A percentile compares a stretch with the other conserved stretches of the same genome.
Evolutionary conservation across 2,113 vertebrate genomes (phyloP).

Genomic region (Colaptes auratus): DNA sequence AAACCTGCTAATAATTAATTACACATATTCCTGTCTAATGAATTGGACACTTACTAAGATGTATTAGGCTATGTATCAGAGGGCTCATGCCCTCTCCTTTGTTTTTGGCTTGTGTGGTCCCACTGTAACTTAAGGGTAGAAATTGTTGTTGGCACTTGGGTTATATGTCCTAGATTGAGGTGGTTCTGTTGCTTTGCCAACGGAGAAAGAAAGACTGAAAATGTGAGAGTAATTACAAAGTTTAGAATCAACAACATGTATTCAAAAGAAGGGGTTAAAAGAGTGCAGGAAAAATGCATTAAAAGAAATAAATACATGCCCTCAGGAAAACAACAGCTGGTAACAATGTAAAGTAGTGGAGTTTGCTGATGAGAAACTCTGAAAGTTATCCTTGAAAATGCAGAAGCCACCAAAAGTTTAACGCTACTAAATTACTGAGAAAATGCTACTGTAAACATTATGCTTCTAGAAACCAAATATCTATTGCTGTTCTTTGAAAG

Average conservation of each 20-base stretch:
- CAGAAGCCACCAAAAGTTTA: not conserved
- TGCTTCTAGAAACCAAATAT: not conserved
- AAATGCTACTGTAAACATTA: not conserved
- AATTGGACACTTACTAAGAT: constrained; percentile 53
- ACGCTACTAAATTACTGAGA: not conserved
- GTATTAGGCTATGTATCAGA: constrained; percentile 28
- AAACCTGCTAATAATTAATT: constrained; percentile 70
- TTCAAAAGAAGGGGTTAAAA: not conserved
- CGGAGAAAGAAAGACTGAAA: not conserved
- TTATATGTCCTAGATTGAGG: not conserved
- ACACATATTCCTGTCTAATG: constrained; percentile 29
- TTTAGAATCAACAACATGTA: not conserved
- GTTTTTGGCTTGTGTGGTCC: constrained; percentile 43
- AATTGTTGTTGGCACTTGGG: not conserved
- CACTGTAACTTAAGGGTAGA: not conserved
- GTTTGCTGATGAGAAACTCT: not conserved
- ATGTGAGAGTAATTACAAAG: not conserved
- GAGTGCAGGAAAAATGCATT: not conserved
- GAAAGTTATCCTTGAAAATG: not conserved
- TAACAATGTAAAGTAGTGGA: not conserved
- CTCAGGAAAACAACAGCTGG: not conserved
- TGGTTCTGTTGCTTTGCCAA: not conserved
- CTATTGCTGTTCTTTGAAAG: not conserved
- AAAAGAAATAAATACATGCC: not conserved
- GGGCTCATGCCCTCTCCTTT: constrained; percentile 13